Base-by-base conservation (phyloP, 2,888 invertebrate species). In the Cylindroiulus punctatus region DNA sequence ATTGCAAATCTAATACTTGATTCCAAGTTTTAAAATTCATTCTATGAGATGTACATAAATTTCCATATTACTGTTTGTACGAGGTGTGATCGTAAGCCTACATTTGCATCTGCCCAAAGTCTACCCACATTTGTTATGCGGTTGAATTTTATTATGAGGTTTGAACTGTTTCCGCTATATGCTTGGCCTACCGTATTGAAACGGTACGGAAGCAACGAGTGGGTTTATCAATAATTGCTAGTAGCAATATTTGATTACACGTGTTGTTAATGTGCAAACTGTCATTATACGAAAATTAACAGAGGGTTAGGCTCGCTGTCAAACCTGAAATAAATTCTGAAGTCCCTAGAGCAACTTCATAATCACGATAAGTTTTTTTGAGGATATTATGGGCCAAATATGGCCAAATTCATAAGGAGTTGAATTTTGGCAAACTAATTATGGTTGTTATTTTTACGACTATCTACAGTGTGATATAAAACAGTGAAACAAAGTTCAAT, bases 91-190 rank as follows among this genome's bases (percentile, higher is more conserved):
- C 26, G 65, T 65, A 65, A n/a, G 65, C 22, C 26, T 26, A 26
- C 65, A 1, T 65, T 65, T n/a, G 22, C 65, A 65, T 65, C 65
- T 65, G 65, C 26, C n/a, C 65, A 65, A 65, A 65, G 65, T 65
- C 65, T 65, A 65, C 65, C 65, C 65, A 65, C n/a, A 26, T 65
- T 65, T 26, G 65, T 65, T 65, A 65, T 65, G 65, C 26, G 65
- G 65, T 65, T 26, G 65, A 65, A 65, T 65, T 65, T 65, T 65
- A 65, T 65, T 10, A 26, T 26, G 26, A 4, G 65, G n/a, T 65
- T 65, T 65, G 26, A 52, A 65, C 65, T 65, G 65, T 26, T 26
- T 65, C 65, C 26, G 8, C 65, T 65, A 52, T 52, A n/a, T n/a
- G n/a, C 52, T n/a, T 52, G 52, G 3, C 1, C 10, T 65, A 65